Conservation (phyloP, 2,113 vertebrate species). For the Campylorhamphus procurvoides region DNA sequence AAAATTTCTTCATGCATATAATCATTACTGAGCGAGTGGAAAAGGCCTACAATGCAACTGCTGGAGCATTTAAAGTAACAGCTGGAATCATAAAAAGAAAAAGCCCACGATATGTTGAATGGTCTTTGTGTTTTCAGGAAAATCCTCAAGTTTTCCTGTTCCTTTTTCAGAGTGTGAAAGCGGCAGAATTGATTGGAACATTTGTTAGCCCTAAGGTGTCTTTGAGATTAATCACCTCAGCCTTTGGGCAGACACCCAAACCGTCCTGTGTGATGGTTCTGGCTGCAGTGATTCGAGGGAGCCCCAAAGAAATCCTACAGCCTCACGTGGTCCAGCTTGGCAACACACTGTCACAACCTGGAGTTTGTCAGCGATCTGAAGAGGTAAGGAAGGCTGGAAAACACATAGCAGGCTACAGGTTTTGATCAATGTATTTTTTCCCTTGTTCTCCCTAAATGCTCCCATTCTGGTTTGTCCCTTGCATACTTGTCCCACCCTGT, state of each 20-base stretch:
- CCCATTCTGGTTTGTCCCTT: background rate
- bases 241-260: conserved; percentile 75
- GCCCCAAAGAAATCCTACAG: conserved; percentile 74
- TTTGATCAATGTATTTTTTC: background rate
- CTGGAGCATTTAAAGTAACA: conserved; percentile 9
- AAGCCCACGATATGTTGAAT: background rate
- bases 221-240: conserved; percentile 82
- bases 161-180: conserved; percentile 78
- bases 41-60: conserved; percentile 26
- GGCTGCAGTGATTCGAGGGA: conserved; percentile 80
- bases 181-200: conserved; percentile 84
- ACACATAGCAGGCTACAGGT: background rate
- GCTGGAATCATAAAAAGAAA: background rate
- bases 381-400: conserved; percentile 78
- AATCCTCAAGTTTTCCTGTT: background rate
- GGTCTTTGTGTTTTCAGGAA: background rate
- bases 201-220: conserved; percentile 89
- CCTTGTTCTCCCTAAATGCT: background rate
- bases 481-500: background rate
- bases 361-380: conserved; percentile 82
- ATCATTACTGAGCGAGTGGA: conserved; percentile 1
- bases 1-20: background rate
- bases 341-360: conserved; percentile 69
- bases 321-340: conserved; percentile 81
- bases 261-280: conserved; percentile 84